These are phyloP conservation scores for Bergia puertoricense DNA, from an alignment of 92 coral and sea anemone genomes.

Conservation along the genomic window DNA sequence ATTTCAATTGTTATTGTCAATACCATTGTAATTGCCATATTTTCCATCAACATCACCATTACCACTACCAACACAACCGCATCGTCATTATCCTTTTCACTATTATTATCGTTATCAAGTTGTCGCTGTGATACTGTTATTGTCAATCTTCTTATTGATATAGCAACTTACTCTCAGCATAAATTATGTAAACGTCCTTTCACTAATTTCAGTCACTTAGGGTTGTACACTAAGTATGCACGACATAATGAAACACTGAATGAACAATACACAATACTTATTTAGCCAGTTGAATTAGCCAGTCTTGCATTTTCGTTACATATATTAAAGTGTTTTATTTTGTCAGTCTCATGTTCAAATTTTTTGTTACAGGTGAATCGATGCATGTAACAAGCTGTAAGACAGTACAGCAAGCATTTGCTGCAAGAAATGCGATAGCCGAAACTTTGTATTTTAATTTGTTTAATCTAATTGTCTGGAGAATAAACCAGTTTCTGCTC, in stretches of 20 bases:
- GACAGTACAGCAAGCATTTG: constrained; percentile 48
- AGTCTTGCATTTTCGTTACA: background rate
- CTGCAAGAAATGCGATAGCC: constrained; percentile 66
- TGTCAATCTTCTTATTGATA: too few species aligned
- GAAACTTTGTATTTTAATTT: constrained; percentile 62
- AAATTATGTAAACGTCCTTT: background rate
- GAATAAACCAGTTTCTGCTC: constrained; percentile 52
- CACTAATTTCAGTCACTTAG: too few species aligned
- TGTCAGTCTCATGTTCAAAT: background rate
- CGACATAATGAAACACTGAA: too few species aligned
- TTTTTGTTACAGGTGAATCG: background rate
- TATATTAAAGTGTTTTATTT: too few species aligned
- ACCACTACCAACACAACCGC: background rate
- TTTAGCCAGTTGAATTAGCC: background rate
- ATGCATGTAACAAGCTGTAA: constrained; percentile 28
- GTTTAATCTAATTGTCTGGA: constrained; percentile 74
- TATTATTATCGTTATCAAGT: too few species aligned
- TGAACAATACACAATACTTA: background rate
- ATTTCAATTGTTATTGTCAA: too few species aligned
- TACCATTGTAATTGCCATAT: too few species aligned
- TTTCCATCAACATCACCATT: too few species aligned
- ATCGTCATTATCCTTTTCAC: too few species aligned
- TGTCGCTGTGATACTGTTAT: background rate
- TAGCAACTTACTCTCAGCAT: background rate
- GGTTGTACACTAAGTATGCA: too few species aligned